Percentiles rank a stretch among this genome's conserved stretches.
phyloP scores from a whole-genome alignment of 2,113 vertebrate genomes.

The Etheostoma cragini region DNA sequence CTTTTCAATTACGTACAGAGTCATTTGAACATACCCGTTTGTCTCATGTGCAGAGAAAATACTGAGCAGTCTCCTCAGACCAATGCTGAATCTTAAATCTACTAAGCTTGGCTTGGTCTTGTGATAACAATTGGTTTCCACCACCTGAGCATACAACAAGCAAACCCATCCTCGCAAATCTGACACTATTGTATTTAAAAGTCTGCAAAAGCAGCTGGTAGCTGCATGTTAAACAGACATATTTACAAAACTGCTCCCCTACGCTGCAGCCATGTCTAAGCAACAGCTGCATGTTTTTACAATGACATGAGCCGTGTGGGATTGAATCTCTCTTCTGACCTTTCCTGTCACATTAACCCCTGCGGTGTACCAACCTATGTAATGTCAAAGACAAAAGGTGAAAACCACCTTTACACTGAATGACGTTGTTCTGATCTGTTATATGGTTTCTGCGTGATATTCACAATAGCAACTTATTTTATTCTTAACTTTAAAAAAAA shows the following conservation, averaged over 20 bases:
- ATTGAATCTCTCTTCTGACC: neutral
- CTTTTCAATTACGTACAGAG: no score
- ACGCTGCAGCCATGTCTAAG: neutral
- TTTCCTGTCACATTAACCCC: neutral
- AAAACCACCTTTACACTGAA: neutral
- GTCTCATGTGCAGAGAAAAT: no score
- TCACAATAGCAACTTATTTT: no score
- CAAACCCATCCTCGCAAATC: neutral
- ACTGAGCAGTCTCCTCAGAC: no score
- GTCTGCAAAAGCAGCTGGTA: neutral
- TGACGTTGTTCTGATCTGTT: neutral
- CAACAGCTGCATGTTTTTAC: conserved; percentile 5
- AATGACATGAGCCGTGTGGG: neutral
- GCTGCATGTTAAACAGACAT: neutral
- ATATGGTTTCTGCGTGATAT: no score
- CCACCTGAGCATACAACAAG: neutral
- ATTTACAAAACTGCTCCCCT: neutral
- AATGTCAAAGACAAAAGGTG: neutral
- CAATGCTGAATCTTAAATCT: no score
- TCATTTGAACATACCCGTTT: no score
- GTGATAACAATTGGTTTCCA: neutral
- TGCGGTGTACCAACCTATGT: neutral
- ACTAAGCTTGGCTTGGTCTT: no score
- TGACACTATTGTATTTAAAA: neutral
- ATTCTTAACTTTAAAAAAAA: no score